phyloP scores from a whole-genome alignment of 2,797 vertebrate genomes.

The Catamblyrhynchus diadema region DNA sequence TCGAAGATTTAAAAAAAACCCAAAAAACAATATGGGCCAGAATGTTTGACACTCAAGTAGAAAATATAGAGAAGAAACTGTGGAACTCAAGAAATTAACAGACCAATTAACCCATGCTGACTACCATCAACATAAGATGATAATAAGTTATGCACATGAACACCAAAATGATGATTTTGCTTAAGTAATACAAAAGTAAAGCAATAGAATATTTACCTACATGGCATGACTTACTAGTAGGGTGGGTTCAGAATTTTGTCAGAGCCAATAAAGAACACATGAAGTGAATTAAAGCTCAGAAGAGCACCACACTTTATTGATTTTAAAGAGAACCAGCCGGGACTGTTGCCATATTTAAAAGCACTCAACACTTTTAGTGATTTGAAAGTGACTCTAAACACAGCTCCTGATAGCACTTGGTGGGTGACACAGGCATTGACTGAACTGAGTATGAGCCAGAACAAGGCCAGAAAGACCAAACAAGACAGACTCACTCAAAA shows the following conservation, averaged over 20 bases:
- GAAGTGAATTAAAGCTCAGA: background rate
- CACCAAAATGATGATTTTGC: background rate
- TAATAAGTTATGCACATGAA: background rate
- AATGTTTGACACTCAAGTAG: background rate
- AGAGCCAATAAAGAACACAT: background rate
- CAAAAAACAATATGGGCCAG: background rate
- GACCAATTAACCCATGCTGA: background rate
- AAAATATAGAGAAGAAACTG: background rate
- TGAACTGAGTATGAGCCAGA: background rate
- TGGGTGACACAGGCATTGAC: background rate
- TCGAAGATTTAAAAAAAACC: background rate
- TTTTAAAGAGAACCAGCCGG: background rate
- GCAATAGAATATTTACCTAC: background rate
- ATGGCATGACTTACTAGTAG: background rate
- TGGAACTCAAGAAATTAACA: background rate
- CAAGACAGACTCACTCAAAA: background rate
- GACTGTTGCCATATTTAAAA: background rate
- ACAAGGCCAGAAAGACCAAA: background rate
- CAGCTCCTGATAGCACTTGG: background rate
- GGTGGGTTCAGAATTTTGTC: background rate
- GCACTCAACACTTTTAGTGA: background rate
- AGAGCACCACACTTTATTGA: background rate
- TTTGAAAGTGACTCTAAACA: background rate
- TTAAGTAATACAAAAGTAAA: background rate
- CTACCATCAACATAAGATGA: background rate